A percentile compares a stretch with the other conserved stretches of the same genome.
Evolutionary conservation across 2,113 vertebrate species (phyloP).

Genomic region (Mus spicilegus): DNA sequence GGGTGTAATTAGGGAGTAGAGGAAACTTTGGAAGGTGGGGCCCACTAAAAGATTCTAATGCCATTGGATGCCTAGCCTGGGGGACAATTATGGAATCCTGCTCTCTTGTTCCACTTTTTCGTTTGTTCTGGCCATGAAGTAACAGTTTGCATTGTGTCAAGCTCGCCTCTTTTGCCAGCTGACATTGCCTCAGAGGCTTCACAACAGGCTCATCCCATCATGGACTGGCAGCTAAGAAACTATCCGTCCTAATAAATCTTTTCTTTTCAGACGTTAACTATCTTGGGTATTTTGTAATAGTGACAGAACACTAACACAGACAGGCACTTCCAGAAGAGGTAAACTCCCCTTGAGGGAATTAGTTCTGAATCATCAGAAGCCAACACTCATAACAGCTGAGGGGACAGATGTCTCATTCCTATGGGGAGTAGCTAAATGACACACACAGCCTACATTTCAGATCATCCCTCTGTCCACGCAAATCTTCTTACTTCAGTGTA

Average conservation of each 20-base stretch:
- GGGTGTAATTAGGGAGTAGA: not conserved
- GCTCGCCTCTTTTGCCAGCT: not conserved
- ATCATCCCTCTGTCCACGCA: not conserved
- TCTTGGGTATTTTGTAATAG: not conserved
- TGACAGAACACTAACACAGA: not conserved
- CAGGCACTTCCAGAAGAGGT: conserved; percentile 6
- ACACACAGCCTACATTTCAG: not conserved
- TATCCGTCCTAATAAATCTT: not conserved
- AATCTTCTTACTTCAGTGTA: not conserved
- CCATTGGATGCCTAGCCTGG: not conserved
- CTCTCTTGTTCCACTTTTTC: not conserved
- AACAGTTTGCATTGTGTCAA: not conserved
- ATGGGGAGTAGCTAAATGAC: not conserved
- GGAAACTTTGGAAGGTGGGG: not conserved
- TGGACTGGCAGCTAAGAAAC: not conserved
- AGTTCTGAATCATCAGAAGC: conserved; percentile 23
- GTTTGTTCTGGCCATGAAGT: not conserved
- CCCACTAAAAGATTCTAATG: not conserved
- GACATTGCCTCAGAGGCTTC: not conserved
- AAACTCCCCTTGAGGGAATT: conserved; percentile 10
- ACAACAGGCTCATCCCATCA: not conserved
- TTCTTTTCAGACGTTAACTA: not conserved
- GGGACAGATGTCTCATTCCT: not conserved
- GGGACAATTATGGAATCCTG: not conserved
- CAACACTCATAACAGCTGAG: not conserved